phyloP scores from a whole-genome alignment of 2,888 invertebrate genomes.

The Anticlea derivata region DNA sequence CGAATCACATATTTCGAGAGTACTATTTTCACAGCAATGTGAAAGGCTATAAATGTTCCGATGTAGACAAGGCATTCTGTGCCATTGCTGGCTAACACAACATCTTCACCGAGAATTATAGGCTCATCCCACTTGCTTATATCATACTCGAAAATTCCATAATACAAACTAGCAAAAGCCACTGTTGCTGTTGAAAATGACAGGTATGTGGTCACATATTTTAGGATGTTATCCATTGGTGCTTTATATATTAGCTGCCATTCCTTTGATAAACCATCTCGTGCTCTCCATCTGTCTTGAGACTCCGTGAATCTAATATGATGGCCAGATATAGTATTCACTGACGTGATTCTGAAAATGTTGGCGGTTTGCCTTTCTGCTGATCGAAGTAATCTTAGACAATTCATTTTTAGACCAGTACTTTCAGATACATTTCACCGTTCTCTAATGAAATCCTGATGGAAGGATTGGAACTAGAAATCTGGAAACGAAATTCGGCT shows the following conservation, averaged over 20 bases:
- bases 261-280: slow-evolving; percentile 58
- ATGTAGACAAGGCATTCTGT: slow-evolving; percentile 64
- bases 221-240: slow-evolving; percentile 65
- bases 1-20: slow-evolving; percentile 70
- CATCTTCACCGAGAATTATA: slow-evolving; percentile 57
- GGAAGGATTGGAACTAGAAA: too few relatives aligned
- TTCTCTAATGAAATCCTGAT: too few relatives aligned
- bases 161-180: slow-evolving; percentile 53
- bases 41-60: slow-evolving; percentile 62
- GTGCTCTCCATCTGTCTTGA: slow-evolving; percentile 63
- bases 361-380: slow-evolving; percentile 41
- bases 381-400: slow-evolving; percentile 48
- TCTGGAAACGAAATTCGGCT: too few relatives aligned
- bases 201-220: slow-evolving; percentile 59
- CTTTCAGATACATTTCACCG: neutral
- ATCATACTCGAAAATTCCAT: slow-evolving; percentile 59
- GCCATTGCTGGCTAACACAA: slow-evolving; percentile 68
- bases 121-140: slow-evolving; percentile 56
- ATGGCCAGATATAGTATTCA: slow-evolving; percentile 53
- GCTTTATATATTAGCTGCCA: slow-evolving; percentile 76
- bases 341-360: slow-evolving; percentile 43
- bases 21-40: slow-evolving; percentile 61
- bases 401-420: slow-evolving; percentile 50
- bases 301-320: slow-evolving; percentile 64
- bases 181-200: slow-evolving; percentile 59